A percentile compares a stretch with the other conserved stretches of the same genome.
Evolutionary conservation across 1,140 invertebrate species (phyloP).

Genomic region (Heliconius hewitsoni): DNA sequence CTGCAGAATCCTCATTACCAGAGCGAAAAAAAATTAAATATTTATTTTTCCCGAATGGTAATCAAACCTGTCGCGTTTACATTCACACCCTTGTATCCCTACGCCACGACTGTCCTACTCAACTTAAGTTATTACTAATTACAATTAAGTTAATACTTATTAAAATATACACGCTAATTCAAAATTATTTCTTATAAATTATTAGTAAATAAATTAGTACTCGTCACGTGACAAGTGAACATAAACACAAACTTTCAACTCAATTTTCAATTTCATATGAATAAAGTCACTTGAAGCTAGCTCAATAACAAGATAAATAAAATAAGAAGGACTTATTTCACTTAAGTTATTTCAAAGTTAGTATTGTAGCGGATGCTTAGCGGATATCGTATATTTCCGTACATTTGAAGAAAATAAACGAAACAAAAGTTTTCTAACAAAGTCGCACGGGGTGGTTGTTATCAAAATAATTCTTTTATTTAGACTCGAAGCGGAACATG

Average conservation of each 20-base stretch:
- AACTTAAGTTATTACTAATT: neutral
- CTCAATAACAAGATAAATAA: conserved; percentile 18
- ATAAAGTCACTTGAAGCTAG: neutral
- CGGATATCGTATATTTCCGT: conserved; percentile 29
- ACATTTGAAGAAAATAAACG: conserved; percentile 36
- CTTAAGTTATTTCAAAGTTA: conserved; percentile 33
- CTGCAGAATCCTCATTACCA: neutral
- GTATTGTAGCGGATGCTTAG: conserved; percentile 38
- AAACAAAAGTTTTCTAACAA: conserved; percentile 27
- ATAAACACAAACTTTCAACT: neutral
- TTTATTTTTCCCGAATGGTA: neutral
- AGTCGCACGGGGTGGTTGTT: conserved; percentile 42
- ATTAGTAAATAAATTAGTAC: too few species aligned
- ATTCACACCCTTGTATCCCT: neutral
- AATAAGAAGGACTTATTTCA: conserved; percentile 18
- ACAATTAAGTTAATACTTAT: neutral
- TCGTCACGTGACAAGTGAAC: too few species aligned
- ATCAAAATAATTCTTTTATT: conserved; percentile 51
- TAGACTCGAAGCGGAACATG: conserved; percentile 55
- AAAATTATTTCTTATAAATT: too few species aligned
- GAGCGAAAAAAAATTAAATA: neutral
- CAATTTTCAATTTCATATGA: neutral
- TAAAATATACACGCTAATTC: neutral
- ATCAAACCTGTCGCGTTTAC: neutral
- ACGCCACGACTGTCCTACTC: neutral